A percentile compares a stretch with the other conserved stretches of the same genome.
These are phyloP conservation scores for Crotalus helleri DNA, from an alignment of 2,113 vertebrate genomes.

Conservation along the genomic window DNA sequence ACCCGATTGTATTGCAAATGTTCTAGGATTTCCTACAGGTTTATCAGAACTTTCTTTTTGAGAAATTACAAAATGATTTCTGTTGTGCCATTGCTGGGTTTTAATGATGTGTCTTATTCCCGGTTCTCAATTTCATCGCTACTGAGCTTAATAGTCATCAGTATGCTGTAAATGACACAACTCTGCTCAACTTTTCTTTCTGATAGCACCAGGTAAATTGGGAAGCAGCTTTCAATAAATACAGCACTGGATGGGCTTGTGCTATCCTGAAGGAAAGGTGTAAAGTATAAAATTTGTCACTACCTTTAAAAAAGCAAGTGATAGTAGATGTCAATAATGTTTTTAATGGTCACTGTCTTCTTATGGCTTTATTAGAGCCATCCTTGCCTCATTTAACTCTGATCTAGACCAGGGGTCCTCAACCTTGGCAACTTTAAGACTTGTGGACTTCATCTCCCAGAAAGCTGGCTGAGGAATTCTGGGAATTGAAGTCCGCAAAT, in stretches of 20 bases:
- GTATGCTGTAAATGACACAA: not conserved
- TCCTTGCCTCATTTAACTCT: not conserved
- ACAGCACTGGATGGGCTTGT: not conserved
- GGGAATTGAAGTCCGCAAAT: no score
- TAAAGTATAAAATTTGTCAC: not conserved
- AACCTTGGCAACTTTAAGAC: no score
- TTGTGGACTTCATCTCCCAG: no score
- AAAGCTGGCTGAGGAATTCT: no score
- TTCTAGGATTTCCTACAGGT: no score
- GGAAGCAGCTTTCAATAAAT: not conserved
- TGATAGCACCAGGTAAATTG: not conserved
- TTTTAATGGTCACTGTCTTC: not conserved
- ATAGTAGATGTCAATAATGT: not conserved
- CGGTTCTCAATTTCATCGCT: not conserved
- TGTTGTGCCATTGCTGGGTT: no score
- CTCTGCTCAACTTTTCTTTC: not conserved
- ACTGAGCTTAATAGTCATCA: not conserved
- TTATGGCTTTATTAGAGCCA: not conserved
- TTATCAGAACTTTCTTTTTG: no score
- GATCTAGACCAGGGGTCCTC: not conserved
- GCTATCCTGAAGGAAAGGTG: not conserved
- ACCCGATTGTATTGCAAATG: no score
- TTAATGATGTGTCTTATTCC: not conserved
- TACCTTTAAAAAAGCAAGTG: not conserved
- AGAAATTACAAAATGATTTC: no score